These are phyloP conservation scores for Propithecus deckenii DNA, from an alignment of 2,797 vertebrate species.

Conservation along the genomic window DNA sequence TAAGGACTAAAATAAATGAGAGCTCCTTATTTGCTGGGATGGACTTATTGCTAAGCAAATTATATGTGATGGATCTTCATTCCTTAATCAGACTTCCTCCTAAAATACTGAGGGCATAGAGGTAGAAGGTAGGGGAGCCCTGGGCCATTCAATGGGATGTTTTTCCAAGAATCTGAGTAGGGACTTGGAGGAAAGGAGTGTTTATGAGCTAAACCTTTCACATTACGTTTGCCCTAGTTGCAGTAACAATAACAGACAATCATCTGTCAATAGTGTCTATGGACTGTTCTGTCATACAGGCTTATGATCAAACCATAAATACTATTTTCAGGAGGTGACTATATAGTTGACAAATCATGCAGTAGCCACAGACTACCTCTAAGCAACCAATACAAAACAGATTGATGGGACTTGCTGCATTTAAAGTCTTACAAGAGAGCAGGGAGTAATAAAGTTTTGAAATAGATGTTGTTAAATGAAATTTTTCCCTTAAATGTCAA, in stretches of 20 bases:
- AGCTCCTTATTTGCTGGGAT: background rate
- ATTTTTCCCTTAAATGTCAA: constrained; percentile 10
- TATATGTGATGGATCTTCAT: background rate
- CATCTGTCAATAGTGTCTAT: background rate
- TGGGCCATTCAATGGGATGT: background rate
- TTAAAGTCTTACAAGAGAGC: constrained; percentile 35
- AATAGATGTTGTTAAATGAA: constrained; percentile 54
- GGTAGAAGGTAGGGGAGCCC: background rate
- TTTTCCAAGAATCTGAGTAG: background rate
- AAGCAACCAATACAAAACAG: constrained; percentile 58
- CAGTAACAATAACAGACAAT: background rate
- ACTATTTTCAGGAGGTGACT: constrained; percentile 56
- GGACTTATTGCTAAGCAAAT: background rate
- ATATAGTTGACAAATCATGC: background rate
- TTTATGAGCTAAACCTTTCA: background rate
- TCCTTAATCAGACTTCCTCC: background rate
- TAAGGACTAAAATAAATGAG: background rate
- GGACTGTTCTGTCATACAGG: background rate
- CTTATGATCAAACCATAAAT: background rate
- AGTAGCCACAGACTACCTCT: background rate
- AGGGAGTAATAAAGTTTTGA: constrained; percentile 56
- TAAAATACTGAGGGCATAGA: background rate
- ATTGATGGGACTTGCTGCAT: background rate
- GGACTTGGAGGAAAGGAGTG: background rate
- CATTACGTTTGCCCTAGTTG: background rate